These are phyloP conservation scores for Embiotoca jacksoni DNA, from an alignment of 2,113 vertebrate genomes.

Conservation along the genomic window DNA sequence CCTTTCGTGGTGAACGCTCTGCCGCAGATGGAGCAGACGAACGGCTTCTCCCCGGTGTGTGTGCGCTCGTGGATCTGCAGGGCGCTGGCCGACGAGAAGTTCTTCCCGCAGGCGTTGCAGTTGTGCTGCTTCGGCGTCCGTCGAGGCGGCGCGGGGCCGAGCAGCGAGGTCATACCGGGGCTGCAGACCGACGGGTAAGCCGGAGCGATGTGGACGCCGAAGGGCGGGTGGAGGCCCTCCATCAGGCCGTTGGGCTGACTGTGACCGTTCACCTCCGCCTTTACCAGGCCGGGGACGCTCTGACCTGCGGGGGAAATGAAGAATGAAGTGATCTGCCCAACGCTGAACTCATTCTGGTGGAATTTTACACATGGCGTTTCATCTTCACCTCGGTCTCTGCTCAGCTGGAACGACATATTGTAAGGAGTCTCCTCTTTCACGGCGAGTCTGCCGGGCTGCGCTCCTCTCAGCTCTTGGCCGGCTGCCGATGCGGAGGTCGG, in stretches of 20 bases:
- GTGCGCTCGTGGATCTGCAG: conserved; percentile 99
- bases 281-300: conserved; percentile 88
- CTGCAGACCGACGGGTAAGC: conserved; percentile 87
- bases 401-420: conserved; percentile 89
- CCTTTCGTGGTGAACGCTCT: conserved; percentile 99
- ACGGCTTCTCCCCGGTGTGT: conserved; percentile 98
- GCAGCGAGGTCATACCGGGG: conserved; percentile 89
- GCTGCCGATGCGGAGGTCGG: conserved; percentile 82
- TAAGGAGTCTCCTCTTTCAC: conserved; percentile 92
- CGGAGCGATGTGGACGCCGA: conserved; percentile 88
- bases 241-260: conserved; percentile 86
- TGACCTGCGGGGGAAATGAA: conserved; percentile 89
- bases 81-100: conserved; percentile 98
- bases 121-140: conserved; percentile 97
- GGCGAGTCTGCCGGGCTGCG: conserved; percentile 81
- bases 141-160: conserved; percentile 88
- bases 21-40: conserved; percentile 97
- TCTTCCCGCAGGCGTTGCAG: conserved; percentile 97
- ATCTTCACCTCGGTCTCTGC: conserved; percentile 91
- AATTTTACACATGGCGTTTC: conserved; percentile 66
- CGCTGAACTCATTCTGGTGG: rapidly evolving
- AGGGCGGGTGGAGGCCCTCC: conserved; percentile 87
- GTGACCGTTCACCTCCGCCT: conserved; percentile 93
- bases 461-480: conserved; percentile 88
- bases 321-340: conserved; percentile 48